Evolutionary conservation across 1,140 invertebrate genomes (phyloP).

Genomic region (Zaprionus inermis): DNA sequence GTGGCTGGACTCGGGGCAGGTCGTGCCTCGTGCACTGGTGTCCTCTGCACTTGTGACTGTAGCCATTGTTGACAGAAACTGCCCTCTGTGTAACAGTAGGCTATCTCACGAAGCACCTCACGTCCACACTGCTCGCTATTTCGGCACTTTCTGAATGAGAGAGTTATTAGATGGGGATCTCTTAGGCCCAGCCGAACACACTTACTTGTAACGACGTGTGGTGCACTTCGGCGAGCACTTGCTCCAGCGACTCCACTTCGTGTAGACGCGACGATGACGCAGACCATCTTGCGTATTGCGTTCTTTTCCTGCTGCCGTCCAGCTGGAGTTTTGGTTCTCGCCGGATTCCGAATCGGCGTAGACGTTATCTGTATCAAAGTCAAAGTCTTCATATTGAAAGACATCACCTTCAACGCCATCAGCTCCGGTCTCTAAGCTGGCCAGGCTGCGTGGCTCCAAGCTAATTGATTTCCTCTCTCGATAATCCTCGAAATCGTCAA

Average conservation of each 20-base stretch:
- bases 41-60: constrained; percentile 83
- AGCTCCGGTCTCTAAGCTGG: constrained; percentile 13
- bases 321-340: constrained; percentile 48
- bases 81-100: constrained; percentile 93
- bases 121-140: constrained; percentile 89
- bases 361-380: constrained; percentile 54
- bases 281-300: constrained; percentile 59
- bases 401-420: constrained; percentile 65
- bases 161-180: background rate
- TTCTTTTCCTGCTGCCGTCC: constrained; percentile 45
- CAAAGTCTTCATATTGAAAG: constrained; percentile 78
- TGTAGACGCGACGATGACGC: constrained; percentile 66
- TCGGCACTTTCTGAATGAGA: constrained; percentile 88
- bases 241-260: constrained; percentile 85
- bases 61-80: constrained; percentile 92
- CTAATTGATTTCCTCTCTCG: constrained; percentile 30
- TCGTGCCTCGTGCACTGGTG: constrained; percentile 62
- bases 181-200: background rate
- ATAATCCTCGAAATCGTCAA: constrained; percentile 67
- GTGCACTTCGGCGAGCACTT: constrained; percentile 84
- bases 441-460: constrained; percentile 33
- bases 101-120: constrained; percentile 91
- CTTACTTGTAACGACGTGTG: constrained; percentile 83
- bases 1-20: constrained; percentile 31
- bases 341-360: constrained; percentile 58